Evolutionary conservation across 2,888 invertebrate genomes (phyloP), one percentile per base, ranked within the genome.

Genomic region (Caenorhabditis plicata): DNA sequence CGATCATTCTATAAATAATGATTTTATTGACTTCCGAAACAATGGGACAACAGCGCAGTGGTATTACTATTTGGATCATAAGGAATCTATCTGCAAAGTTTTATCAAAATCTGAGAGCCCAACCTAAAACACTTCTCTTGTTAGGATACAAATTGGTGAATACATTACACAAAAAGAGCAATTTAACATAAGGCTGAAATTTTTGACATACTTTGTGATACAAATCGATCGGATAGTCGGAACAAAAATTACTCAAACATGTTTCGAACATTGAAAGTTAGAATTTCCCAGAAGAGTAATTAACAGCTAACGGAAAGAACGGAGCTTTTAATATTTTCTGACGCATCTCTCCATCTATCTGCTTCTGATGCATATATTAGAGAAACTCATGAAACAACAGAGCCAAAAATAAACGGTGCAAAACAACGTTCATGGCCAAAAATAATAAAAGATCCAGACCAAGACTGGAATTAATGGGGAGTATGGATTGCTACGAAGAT

Each of bases 391-490:
- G 36, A n/a, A 36, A 19, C 19, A 4, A 7, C 8, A 22, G 22
- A 4, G 22, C 4, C 5, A 4, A 7, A 36, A 19, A 9, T 36
- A 3, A 8, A 20, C 4, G 13, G 7, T 19, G 36, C 36, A 15
- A 36, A 36, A 36, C 36, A 36, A 36, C 19, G 48, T 25, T 15
- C 40, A 15, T 29, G 40, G 4, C 2, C 31, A 7, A 40, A n/a
- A 32, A 31, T 13, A 39, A 39, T 19, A 40, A 20, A 36, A 19
- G 17, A 7, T 9, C 36, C 2, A 40, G 39, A 2, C 39, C 48
- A 7, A 29, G 40, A 25, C 13, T 48, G 40, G 48, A 48, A 25
- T 15, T 48, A 32, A 17, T 40, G 32, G 48, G n/a, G 40, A 19
- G 25, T 48, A 29, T n/a, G 25, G 2, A 20, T 40, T 4, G 48